Percentiles rank a stretch among this genome's conserved stretches.
Conservation (phyloP, 2,888 invertebrate species). For the Operophtera brumata region DNA sequence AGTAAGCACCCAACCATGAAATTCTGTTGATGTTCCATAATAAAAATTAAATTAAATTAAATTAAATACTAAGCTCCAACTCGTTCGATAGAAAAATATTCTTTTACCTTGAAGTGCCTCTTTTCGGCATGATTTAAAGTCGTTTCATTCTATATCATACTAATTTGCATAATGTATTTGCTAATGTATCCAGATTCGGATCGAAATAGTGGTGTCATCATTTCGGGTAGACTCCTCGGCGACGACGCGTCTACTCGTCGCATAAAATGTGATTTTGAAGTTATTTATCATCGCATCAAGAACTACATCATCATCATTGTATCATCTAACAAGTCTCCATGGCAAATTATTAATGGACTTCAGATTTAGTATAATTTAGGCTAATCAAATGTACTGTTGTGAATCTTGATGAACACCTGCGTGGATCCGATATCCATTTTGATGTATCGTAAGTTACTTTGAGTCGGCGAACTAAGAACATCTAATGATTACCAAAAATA, state of each 20-base stretch:
- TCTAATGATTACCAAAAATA: not conserved
- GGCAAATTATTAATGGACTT: constrained; percentile 43
- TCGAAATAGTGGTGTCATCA: constrained; percentile 54
- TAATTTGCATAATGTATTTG: constrained; percentile 51
- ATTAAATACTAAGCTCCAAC: not conserved
- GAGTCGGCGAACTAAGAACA: not conserved
- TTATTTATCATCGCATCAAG: constrained; percentile 50
- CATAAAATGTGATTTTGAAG: constrained; percentile 33
- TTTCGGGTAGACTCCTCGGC: constrained; percentile 55
- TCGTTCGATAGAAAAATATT: constrained; percentile 28
- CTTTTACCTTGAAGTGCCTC: constrained; percentile 38
- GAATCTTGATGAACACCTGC: constrained; percentile 21
- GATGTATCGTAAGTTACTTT: not conserved
- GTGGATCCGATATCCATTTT: not conserved
- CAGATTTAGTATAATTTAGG: constrained; percentile 45
- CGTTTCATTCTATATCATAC: constrained; percentile 35
- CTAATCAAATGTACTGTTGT: constrained; percentile 21
- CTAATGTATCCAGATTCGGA: constrained; percentile 48
- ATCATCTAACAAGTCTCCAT: constrained; percentile 39
- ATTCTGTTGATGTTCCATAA: too few species aligned
- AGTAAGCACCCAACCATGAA: too few species aligned
- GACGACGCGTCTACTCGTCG: constrained; percentile 40
- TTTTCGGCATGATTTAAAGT: constrained; percentile 30
- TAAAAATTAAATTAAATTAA: too few species aligned
- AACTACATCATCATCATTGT: constrained; percentile 27